phyloP scores from a whole-genome alignment of 2,888 invertebrate species.

The Heteromurus nitidus region DNA sequence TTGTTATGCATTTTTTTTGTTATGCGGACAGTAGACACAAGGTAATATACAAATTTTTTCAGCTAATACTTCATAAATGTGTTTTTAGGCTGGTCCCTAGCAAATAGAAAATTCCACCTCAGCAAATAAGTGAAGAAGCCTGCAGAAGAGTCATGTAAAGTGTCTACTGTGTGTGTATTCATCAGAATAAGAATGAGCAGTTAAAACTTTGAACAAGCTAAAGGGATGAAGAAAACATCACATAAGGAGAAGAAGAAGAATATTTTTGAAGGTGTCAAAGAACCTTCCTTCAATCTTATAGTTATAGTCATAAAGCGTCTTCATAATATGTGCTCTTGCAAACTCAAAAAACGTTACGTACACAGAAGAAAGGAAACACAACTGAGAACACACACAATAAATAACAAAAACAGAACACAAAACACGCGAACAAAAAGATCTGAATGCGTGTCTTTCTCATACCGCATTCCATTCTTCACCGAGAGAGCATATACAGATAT shows the following conservation, averaged over 20 bases:
- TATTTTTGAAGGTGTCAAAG: conserved; percentile 40
- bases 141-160: conserved; percentile 1
- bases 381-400: conserved; percentile 25
- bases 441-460: conserved; percentile 4
- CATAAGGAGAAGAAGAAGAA: conserved; percentile 5
- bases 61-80: no score
- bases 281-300: conserved; percentile 24
- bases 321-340: conserved; percentile 12
- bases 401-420: conserved; percentile 47
- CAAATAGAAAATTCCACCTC: conserved; percentile 30
- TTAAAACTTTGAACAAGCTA: conserved; percentile 12
- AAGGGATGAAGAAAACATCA: conserved; percentile 21
- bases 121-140: conserved; percentile 26
- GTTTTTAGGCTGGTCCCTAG: conserved; percentile 1
- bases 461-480: conserved; percentile 43
- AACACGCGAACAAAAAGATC: conserved; percentile 41
- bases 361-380: no score
- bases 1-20: no score
- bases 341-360: no score
- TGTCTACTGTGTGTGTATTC: no score
- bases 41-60: no score
- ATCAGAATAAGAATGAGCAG: no score
- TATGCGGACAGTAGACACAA: no score
- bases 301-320: background rate
- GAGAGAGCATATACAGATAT: no score